Evolutionary conservation across 2,113 vertebrate species (phyloP), one percentile per base, ranked within the genome.

Genomic region (Cettia cetti): DNA sequence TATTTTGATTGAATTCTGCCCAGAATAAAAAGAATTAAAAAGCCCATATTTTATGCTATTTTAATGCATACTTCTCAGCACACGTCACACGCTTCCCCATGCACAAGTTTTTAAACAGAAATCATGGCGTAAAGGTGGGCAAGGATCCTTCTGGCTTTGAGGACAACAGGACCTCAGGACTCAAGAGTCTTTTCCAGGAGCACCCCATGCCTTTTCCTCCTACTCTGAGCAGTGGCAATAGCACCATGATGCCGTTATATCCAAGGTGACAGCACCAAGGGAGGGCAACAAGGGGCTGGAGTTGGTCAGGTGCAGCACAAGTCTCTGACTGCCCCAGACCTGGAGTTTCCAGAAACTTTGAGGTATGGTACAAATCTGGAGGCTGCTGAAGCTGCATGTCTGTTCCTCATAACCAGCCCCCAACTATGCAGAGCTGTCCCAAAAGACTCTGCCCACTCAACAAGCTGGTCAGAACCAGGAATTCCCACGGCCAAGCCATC

Each of bases 1-100:
- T 96, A 82, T 95, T 94, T 94, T 90, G 69, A 88, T 84, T 92
- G 23, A 91, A 94, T 84, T 92, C 54, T 50, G 61, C 18, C 63
- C 15, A 10, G 15, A 60, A 72, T 33, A 37, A 54, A 49, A 61
- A 49, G 47, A 79, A 49, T 47, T 76, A 47, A 33, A 33, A 65
- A 17, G 13, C 45, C 50, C 30, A 22, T 53, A 49, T 70, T 82
- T 72, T 84, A 42, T 83, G 76, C 30, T 40, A 28, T 90, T 95
- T 92, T 49, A 81, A 65, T 72, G 72, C 47, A 79, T 84, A 49
- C 35, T 75, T 91, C 35, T 70, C 57, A 61, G 42, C 61, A n/a
- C 39, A 45, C 5, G 4, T 95, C 83, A 87, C 42, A 74, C 33
- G 37, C 12, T 60, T 82, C 33, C 31, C 13, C 13, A 23, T 11